A percentile compares a stretch with the other conserved stretches of the same genome.
Conservation (phyloP, 2,888 invertebrate species). For the Lycia hirtaria region DNA sequence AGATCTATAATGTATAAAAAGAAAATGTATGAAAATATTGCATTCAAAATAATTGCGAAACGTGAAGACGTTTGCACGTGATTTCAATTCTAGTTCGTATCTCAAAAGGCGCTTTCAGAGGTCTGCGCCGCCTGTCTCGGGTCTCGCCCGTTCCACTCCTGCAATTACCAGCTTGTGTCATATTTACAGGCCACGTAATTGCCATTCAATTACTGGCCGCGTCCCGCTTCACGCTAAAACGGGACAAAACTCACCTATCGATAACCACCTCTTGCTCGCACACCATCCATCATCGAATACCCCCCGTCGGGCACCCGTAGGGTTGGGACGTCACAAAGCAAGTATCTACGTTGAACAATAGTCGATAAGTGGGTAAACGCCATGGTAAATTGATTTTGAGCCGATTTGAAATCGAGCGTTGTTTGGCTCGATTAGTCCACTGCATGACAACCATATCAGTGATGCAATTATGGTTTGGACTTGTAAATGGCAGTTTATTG, state of each 20-base stretch:
- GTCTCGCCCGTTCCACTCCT: conserved; percentile 78
- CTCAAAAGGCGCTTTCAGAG: conserved; percentile 70
- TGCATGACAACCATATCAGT: conserved; percentile 21
- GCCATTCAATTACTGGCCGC: conserved; percentile 83
- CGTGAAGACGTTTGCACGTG: conserved; percentile 54
- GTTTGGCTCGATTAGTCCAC: conserved; percentile 65
- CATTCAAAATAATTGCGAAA: conserved; percentile 26
- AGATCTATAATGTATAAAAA: too few relatives aligned
- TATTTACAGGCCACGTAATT: conserved; percentile 86
- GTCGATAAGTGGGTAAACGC: conserved; percentile 82
- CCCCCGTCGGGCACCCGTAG: conserved; percentile 79
- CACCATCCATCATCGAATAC: conserved; percentile 83
- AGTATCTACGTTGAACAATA: conserved; percentile 74
- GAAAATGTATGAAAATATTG: too few relatives aligned
- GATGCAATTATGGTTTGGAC: conserved; percentile 32
- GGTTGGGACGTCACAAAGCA: conserved; percentile 80
- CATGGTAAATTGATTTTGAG: conserved; percentile 79
- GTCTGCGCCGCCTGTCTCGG: conserved; percentile 75
- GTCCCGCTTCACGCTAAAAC: conserved; percentile 69
- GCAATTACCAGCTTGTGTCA: conserved; percentile 86
- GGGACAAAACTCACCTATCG: conserved; percentile 54
- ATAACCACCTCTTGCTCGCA: conserved; percentile 56
- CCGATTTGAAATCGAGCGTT: conserved; percentile 65
- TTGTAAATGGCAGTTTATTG: background rate
- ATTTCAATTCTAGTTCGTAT: conserved; percentile 80